Conservation (phyloP, 1,140 invertebrate species). For the Heliconius himera region DNA sequence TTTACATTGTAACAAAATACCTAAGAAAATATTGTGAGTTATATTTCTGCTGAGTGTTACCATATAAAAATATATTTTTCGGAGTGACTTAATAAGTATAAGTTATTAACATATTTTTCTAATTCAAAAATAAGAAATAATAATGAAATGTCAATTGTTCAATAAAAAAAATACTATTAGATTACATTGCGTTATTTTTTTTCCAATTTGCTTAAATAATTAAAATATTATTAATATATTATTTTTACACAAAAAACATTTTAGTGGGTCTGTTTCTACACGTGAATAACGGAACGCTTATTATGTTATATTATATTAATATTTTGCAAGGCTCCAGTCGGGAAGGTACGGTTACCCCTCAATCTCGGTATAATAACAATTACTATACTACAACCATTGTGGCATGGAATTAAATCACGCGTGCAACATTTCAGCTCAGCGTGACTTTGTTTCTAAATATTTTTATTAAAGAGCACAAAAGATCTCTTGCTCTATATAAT, state of each 20-base stretch:
- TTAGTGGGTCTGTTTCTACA: background rate
- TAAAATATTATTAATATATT: too few relatives aligned
- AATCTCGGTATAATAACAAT: constrained; percentile 38
- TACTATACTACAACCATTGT: constrained; percentile 42
- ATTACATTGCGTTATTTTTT: too few relatives aligned
- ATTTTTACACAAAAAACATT: background rate
- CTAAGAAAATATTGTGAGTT: background rate
- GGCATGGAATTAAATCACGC: constrained; percentile 39
- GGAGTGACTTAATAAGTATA: too few relatives aligned
- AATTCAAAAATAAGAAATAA: too few relatives aligned
- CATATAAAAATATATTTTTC: too few relatives aligned
- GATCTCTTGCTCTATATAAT: constrained; percentile 5
- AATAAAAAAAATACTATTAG: too few relatives aligned
- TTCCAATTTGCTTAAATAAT: too few relatives aligned
- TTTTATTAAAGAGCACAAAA: constrained; percentile 29
- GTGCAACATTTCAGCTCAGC: constrained; percentile 44
- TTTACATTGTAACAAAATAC: constrained; percentile 20
- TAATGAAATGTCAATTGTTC: too few relatives aligned
- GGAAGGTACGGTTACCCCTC: background rate
- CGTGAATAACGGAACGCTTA: background rate
- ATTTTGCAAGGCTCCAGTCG: background rate
- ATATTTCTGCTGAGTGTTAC: background rate
- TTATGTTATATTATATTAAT: background rate
- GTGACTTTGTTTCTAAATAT: constrained; percentile 52
- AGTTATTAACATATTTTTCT: too few relatives aligned